Evolutionary conservation across 2,888 invertebrate genomes (phyloP).

Genomic region (Eucriotettix oculatus): DNA sequence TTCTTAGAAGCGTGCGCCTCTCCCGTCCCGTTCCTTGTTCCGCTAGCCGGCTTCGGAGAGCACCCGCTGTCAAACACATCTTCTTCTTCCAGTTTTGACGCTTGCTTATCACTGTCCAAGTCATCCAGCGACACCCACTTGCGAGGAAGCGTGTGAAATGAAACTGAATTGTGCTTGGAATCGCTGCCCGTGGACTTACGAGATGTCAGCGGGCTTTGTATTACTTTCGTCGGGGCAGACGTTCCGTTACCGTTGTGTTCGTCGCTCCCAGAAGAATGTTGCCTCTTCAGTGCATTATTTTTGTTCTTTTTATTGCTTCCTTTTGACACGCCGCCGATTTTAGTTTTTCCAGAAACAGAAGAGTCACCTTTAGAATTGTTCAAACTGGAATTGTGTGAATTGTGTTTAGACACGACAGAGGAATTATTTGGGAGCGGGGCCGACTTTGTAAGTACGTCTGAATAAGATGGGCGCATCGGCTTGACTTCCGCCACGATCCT

Average conservation of each 20-base stretch:
- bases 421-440: conserved; percentile 22
- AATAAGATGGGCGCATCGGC: conserved; percentile 74
- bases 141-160: conserved; percentile 21
- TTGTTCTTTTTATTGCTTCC: conserved; percentile 6
- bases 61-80: background rate
- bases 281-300: conserved; percentile 25
- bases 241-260: conserved; percentile 24
- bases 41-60: background rate
- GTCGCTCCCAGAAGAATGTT: conserved; percentile 36
- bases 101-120: conserved; percentile 27
- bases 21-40: background rate
- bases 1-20: background rate
- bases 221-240: background rate
- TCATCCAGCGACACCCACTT: conserved; percentile 46
- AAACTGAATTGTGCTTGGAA: background rate
- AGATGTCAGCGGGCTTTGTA: conserved; percentile 1
- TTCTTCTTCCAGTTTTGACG: conserved; percentile 3
- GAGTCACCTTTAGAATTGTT: too few species aligned
- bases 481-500: conserved; percentile 32
- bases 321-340: background rate
- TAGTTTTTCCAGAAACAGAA: background rate
- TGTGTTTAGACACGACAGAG: conserved; percentile 21
- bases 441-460: conserved; percentile 62
- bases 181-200: conserved; percentile 6
- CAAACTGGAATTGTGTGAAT: conserved; percentile 19